phyloP scores from a whole-genome alignment of 2,113 vertebrate genomes.

The Uria lomvia region DNA sequence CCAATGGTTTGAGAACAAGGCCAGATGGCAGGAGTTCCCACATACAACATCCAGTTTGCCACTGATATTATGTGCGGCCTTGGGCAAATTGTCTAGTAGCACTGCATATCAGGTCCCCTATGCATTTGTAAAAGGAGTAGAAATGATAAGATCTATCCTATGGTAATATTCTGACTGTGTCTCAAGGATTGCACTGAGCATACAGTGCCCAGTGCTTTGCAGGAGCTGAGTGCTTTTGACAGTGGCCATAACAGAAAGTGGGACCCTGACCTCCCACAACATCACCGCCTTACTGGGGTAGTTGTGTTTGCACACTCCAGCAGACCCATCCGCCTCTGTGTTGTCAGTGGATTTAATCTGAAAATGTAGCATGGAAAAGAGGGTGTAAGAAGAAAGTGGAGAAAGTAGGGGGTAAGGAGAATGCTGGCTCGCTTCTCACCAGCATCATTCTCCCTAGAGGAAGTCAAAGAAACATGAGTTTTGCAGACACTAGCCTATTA shows the following conservation, averaged over 20 bases:
- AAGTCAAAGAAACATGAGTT: constrained; percentile 45
- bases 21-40: background rate
- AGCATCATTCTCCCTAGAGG: constrained; percentile 35
- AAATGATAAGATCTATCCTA: background rate
- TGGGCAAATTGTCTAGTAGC: background rate
- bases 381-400: background rate
- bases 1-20: background rate
- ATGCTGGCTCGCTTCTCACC: background rate
- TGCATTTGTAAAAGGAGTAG: background rate
- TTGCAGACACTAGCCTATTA: constrained; percentile 40
- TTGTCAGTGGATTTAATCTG: background rate
- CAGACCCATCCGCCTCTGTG: background rate
- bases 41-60: background rate
- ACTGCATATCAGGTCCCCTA: background rate
- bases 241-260: background rate
- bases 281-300: background rate
- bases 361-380: background rate
- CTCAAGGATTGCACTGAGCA: background rate
- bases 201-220: background rate
- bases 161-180: background rate
- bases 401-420: background rate
- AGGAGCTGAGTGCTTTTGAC: background rate
- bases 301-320: background rate
- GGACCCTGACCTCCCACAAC: background rate
- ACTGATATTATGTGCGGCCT: background rate